Evolutionary conservation across 2,797 vertebrate genomes (phyloP).

Genomic region (Coracias cyanogaster): DNA sequence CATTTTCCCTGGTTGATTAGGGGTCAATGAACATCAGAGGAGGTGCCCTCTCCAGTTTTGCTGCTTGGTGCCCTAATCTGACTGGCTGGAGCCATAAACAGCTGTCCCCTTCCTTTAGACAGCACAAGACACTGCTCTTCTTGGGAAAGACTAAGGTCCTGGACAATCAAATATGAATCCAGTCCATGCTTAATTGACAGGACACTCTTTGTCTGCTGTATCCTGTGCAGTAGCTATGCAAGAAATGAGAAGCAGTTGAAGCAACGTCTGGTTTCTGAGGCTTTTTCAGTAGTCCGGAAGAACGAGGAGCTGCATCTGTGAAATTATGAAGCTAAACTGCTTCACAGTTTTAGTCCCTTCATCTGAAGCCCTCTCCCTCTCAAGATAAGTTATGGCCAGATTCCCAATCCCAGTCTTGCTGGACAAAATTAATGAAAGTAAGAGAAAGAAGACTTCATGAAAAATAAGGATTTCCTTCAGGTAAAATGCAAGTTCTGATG

Average conservation of each 20-base stretch:
- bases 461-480: neutral
- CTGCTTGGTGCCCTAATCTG: neutral
- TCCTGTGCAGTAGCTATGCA: neutral
- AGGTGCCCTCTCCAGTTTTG: neutral
- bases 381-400: neutral
- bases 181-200: neutral
- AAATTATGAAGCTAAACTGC: neutral
- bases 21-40: neutral
- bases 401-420: neutral
- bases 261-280: neutral
- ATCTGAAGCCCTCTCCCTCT: neutral
- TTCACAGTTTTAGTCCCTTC: neutral
- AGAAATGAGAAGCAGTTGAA: neutral
- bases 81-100: neutral
- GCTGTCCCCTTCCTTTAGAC: neutral
- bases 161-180: neutral
- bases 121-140: neutral
- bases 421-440: neutral
- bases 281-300: neutral
- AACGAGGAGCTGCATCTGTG: neutral
- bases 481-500: neutral
- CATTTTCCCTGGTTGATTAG: neutral
- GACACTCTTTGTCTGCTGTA: neutral
- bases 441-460: neutral
- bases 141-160: neutral